Evolutionary conservation across 1,140 invertebrate genomes (phyloP).

Genomic region (Sitobion miscanthi): DNA sequence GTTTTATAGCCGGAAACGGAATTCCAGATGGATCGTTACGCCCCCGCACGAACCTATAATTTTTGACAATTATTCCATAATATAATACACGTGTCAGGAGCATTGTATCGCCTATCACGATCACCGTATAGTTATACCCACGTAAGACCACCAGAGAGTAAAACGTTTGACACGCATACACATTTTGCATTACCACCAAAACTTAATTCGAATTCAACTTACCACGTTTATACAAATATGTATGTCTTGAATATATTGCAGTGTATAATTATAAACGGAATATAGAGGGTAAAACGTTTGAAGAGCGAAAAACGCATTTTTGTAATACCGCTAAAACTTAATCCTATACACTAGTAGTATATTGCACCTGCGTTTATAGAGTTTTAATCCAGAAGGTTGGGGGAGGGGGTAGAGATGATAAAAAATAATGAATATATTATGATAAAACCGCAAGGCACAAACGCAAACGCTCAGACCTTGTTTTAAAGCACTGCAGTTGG

Average conservation of each 20-base stretch:
- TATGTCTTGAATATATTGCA: neutral
- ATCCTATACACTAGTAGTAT: neutral
- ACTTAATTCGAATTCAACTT: neutral
- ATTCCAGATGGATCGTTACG: neutral
- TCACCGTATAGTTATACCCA: neutral
- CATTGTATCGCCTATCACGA: neutral
- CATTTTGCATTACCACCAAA: neutral
- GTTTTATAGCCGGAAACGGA: neutral
- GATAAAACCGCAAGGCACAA: neutral
- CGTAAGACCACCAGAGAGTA: neutral
- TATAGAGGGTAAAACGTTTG: neutral
- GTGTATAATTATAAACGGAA: neutral
- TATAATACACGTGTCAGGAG: neutral
- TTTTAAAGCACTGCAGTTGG: neutral
- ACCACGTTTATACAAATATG: neutral
- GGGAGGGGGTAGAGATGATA: neutral
- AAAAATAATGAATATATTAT: slow-evolving; percentile 10
- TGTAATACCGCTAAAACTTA: slow-evolving; percentile 6
- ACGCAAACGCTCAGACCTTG: neutral
- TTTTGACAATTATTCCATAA: neutral
- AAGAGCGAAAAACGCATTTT: neutral
- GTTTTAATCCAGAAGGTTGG: neutral
- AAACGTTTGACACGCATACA: slow-evolving; percentile 4
- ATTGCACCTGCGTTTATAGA: neutral
- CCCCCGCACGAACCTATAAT: neutral